Percentiles rank a stretch among this genome's conserved stretches.
Evolutionary conservation across 2,797 vertebrate genomes (phyloP).

Genomic region (Megaceryle alcyon): DNA sequence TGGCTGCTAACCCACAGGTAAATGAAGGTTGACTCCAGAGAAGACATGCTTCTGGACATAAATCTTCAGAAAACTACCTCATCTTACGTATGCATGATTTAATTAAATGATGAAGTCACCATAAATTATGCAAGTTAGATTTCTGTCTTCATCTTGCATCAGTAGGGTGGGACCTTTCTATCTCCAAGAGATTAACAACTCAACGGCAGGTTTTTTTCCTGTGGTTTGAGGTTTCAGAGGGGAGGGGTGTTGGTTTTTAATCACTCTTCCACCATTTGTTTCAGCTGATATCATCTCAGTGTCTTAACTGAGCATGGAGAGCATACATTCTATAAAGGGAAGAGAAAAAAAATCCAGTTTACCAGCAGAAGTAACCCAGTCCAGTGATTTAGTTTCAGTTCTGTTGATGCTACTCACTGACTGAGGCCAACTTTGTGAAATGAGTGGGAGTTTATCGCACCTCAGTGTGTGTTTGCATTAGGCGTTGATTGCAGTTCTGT

Average conservation of each 20-base stretch:
- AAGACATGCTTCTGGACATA: constrained; percentile 15
- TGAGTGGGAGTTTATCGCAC: background rate
- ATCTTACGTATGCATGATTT: constrained; percentile 15
- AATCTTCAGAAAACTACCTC: constrained; percentile 27
- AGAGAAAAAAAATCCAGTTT: background rate
- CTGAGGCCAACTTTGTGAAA: background rate
- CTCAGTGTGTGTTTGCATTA: background rate
- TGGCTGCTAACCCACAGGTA: constrained; percentile 95
- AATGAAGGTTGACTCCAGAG: constrained; percentile 46
- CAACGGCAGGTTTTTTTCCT: constrained; percentile 20
- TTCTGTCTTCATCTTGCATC: constrained; percentile 59
- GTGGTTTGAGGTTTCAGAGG: constrained; percentile 28
- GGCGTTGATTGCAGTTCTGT: background rate
- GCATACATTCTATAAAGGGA: background rate
- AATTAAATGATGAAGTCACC: constrained; percentile 54
- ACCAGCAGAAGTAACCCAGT: background rate
- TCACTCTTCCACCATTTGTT: constrained; percentile 3
- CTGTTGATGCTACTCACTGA: background rate
- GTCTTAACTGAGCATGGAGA: background rate
- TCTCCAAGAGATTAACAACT: constrained; percentile 45
- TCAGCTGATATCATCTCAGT: constrained; percentile 14
- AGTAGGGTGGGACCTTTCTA: constrained; percentile 50
- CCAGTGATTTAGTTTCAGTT: background rate
- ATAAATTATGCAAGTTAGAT: constrained; percentile 1
- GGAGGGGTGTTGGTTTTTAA: background rate